Evolutionary conservation across 2,888 invertebrate species (phyloP), one percentile per base, ranked within the genome.

Genomic region (Xanthia togata): DNA sequence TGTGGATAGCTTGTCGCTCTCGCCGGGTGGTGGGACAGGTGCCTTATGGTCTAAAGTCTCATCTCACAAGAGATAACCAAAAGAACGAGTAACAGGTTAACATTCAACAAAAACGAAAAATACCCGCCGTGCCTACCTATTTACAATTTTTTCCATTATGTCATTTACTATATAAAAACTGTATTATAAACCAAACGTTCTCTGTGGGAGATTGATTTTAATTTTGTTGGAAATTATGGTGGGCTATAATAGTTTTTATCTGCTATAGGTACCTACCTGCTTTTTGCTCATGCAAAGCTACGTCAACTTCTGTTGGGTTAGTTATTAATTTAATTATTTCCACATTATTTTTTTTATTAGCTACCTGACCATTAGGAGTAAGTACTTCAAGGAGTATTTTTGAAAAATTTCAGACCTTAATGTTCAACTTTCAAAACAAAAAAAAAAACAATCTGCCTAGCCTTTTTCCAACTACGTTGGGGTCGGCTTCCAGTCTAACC

Each of bases 41-140:
- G 0, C 23, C 55, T 59, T 31, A 60, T 53, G 50, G 64, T 73
- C 26, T 31, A 65, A 65, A 78, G 64, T 70, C 55, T 41, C 55
- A 69, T 80, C 55, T 73, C 23, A n/a, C 26, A 23, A 31, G 31
- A 57, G 55, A 81, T 68, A 67, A 64, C 14, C 38, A 50, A 77
- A 59, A 79, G 2, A 55, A 83, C 60, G 20, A 77, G 64, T 38
- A 23, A 44, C 14, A 2, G 35, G 50, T 65, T 65, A 65, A 82
- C 26, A 60, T 76, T n/a, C 20, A 47, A 62, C 53, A 78, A 67
- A 79, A 41, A 65, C 23, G 50, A 57, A 84, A 80, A 79, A 70
- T 65, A 59, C 50, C 60, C 50, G 41, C 35, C 2, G 9, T 50
- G 20, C 41, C 11, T 41, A n/a, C 41, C 11, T 41, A 41, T 26